Conservation (phyloP, 2,113 vertebrate genomes). For the Semnornis frantzii region DNA sequence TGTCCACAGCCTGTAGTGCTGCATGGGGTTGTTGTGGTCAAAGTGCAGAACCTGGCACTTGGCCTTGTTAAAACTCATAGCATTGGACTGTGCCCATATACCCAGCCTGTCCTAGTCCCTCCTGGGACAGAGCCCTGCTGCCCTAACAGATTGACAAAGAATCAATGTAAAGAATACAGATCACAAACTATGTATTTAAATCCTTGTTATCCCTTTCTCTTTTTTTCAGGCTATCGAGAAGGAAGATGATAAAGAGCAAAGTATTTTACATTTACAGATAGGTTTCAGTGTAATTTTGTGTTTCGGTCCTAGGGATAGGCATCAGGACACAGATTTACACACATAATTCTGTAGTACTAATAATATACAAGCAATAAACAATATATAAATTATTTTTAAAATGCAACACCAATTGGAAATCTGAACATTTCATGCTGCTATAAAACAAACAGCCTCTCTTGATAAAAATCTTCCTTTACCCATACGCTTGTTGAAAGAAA, state of each 20-base stretch:
- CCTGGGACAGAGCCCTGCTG: too few species aligned
- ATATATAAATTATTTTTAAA: not conserved
- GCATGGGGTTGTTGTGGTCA: too few species aligned
- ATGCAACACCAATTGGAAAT: not conserved
- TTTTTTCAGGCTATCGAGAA: not conserved
- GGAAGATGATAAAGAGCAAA: not conserved
- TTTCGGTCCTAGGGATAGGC: not conserved
- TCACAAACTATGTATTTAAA: not conserved
- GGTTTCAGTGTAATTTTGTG: not conserved
- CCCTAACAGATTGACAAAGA: too few species aligned
- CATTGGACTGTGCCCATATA: too few species aligned
- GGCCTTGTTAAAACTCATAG: too few species aligned
- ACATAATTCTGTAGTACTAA: not conserved
- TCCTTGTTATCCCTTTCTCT: not conserved
- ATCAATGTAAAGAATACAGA: not conserved
- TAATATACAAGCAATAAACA: not conserved
- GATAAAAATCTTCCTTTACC: not conserved
- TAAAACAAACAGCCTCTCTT: not conserved
- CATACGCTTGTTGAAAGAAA: not conserved
- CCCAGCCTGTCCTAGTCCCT: too few species aligned
- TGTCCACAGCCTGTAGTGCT: too few species aligned
- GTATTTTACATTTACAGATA: fast-evolving
- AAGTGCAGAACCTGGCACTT: too few species aligned
- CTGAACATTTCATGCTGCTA: not conserved
- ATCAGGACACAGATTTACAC: not conserved